phyloP scores from a whole-genome alignment of 2,113 vertebrate species.

The Prunella fulvescens region DNA sequence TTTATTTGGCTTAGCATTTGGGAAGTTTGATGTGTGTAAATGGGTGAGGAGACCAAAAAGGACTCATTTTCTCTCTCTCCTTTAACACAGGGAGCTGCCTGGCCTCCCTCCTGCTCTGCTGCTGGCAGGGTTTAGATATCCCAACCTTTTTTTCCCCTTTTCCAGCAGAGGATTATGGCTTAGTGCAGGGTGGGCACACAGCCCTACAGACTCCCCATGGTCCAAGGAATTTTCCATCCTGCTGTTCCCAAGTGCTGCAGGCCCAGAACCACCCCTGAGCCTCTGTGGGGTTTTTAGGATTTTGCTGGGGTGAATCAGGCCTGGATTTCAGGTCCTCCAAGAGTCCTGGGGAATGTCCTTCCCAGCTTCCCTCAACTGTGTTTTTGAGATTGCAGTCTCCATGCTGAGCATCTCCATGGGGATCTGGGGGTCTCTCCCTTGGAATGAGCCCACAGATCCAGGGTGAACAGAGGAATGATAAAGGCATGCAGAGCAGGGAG shows the following conservation, averaged over 20 bases:
- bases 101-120: conserved; percentile 1
- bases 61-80: conserved; percentile 1
- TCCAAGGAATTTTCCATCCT: background rate
- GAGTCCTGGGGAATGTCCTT: background rate
- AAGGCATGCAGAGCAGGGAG: background rate
- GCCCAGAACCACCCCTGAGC: background rate
- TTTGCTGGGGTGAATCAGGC: accelerated
- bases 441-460: background rate
- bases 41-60: conserved; percentile 21
- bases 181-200: accelerated
- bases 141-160: background rate
- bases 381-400: background rate
- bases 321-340: background rate
- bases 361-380: background rate
- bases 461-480: background rate
- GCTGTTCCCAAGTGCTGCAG: background rate
- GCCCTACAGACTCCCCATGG: accelerated
- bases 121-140: background rate
- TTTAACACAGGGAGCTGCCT: background rate
- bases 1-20: conserved; percentile 45
- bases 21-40: conserved; percentile 40
- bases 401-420: accelerated
- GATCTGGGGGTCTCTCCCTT: background rate
- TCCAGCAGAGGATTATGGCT: background rate
- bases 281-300: background rate